Evolutionary conservation across 1,140 invertebrate species (phyloP), one percentile per base, ranked within the genome.

Genomic region (honey bee (Apis mellifera)): DNA sequence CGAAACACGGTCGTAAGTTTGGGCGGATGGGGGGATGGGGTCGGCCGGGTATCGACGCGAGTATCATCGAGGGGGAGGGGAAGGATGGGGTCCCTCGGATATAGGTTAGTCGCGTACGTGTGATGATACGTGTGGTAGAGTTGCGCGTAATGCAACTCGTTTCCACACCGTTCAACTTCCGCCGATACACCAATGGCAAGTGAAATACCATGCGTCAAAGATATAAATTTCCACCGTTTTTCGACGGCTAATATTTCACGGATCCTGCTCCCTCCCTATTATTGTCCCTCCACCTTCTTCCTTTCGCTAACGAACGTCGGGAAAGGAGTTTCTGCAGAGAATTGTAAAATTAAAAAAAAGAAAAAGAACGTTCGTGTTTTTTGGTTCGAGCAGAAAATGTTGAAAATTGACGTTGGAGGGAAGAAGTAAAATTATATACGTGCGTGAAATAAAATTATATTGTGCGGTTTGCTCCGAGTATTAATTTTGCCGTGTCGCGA

Each of bases 181-280:
- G n/a, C 50, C 42, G 50, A 73, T 73, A 64, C 68, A 73, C 19
- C 78, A 48, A 73, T 13, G 52, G 52, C 7, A 66, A 74, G 62
- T 68, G 78, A 81, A 75, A 75, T 57, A 74, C 70, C 15, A 26
- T 66, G 52, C 70, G 52, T 74, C 78, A 52, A 81, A 66, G 42
- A 13, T 54, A 68, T 81, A 75, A 74, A 81, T 81, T 32, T 13
- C 48, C 17, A 13, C 59, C 1, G 60, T 66, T 74, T 62, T 57
- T 68, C 32, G 54, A 66, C 71, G 42, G 78, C 71, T 55, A 81
- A 81, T 75, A 75, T 81, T 66, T 81, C 42, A 75, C 62, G 52
- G 2, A n/a, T n/a, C n/a, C n/a, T n/a, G n/a, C n/a, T n/a, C 55
- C 19, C 68, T 26, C 26, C 13, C 54, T n/a, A n/a, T 15, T 55